Evolutionary conservation across 2,888 invertebrate genomes (phyloP).

Genomic region (Oscheius myriophilus): DNA sequence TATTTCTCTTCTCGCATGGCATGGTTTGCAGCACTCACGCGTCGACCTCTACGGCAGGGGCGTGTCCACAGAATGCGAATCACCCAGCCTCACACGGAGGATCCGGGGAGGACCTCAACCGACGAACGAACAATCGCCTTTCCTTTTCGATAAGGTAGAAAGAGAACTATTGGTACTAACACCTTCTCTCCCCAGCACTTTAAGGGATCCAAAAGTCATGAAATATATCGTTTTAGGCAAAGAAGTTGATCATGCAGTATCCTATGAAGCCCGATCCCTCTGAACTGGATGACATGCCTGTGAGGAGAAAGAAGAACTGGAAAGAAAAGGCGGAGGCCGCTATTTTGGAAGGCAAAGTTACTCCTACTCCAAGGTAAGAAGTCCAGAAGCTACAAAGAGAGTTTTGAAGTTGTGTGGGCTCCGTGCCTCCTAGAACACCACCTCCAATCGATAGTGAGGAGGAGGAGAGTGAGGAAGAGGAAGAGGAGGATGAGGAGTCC

Average conservation of each 20-base stretch:
- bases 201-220: neutral
- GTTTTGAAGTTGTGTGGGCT: constrained; percentile 37
- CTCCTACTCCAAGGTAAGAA: constrained; percentile 22
- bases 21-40: constrained; percentile 31
- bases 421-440: constrained; percentile 60
- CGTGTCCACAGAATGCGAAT: constrained; percentile 66
- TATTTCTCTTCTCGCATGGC: constrained; percentile 37
- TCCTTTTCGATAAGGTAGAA: constrained; percentile 68
- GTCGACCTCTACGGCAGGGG: constrained; percentile 67
- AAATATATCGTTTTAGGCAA: constrained; percentile 42
- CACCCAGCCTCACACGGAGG: constrained; percentile 56
- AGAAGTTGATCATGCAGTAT: constrained; percentile 58
- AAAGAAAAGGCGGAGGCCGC: constrained; percentile 16
- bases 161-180: constrained; percentile 5
- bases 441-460: constrained; percentile 54
- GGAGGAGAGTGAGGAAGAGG: constrained; percentile 60
- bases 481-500: constrained; percentile 55
- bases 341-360: constrained; percentile 8
- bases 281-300: constrained; percentile 28
- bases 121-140: constrained; percentile 63
- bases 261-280: constrained; percentile 44
- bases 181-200: neutral
- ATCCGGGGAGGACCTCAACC: constrained; percentile 69
- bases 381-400: neutral
- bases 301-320: constrained; percentile 38